Percentiles rank a stretch among this genome's conserved stretches.
phyloP scores from a whole-genome alignment of 2,113 vertebrate species.

The Gnathochromis pfefferi region DNA sequence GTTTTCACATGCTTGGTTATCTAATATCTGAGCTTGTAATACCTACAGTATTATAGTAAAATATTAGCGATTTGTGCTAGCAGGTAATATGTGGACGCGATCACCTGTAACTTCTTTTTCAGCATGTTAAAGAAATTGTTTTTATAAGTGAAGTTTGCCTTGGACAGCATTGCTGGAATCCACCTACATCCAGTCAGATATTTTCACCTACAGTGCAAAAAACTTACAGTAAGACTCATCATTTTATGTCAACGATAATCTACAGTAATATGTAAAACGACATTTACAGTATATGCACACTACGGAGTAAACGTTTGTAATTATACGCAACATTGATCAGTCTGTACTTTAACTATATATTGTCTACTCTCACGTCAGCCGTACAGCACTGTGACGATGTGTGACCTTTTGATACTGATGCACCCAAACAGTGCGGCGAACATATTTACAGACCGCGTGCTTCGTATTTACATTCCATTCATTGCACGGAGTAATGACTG shows the following conservation, averaged over 20 bases:
- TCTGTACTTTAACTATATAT: conserved; percentile 16
- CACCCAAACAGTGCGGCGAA: conserved; percentile 24
- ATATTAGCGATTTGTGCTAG: background rate
- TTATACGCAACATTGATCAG: conserved; percentile 39
- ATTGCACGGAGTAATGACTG: background rate
- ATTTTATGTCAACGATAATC: conserved; percentile 34
- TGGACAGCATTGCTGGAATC: conserved; percentile 4
- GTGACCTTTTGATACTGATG: conserved; percentile 1
- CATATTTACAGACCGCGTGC: conserved; percentile 43
- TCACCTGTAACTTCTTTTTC: background rate
- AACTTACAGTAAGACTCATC: conserved; percentile 31
- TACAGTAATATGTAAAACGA: conserved; percentile 40
- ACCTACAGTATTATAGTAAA: background rate
- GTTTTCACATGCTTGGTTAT: background rate
- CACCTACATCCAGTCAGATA: conserved; percentile 11
- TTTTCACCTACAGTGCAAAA: conserved; percentile 24
- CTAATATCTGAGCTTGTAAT: background rate
- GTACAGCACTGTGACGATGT: background rate
- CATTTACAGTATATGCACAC: conserved; percentile 51
- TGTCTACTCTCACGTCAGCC: conserved; percentile 5
- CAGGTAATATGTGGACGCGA: background rate
- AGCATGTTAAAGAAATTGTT: background rate
- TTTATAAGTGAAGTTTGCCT: background rate
- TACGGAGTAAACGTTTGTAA: conserved; percentile 20
- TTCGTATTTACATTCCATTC: conserved; percentile 44